These are phyloP conservation scores for Pseudorasbora parva DNA, from an alignment of 2,113 vertebrate species.

Conservation along the genomic window DNA sequence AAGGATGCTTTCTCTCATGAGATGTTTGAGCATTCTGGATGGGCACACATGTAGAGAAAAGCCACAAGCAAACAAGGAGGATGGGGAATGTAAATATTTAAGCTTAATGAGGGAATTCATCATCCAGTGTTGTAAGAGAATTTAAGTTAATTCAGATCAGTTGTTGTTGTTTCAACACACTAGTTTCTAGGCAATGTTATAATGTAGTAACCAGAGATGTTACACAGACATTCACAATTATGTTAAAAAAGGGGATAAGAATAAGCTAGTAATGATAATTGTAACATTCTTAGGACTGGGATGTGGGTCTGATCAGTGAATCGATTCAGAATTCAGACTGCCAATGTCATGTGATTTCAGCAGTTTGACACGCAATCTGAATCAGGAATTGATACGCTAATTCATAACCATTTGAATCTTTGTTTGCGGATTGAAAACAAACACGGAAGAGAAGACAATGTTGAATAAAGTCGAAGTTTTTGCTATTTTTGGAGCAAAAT, in stretches of 20 bases:
- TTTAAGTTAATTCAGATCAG: not conserved
- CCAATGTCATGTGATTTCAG: too few relatives aligned
- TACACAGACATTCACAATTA: not conserved
- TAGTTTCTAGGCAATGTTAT: not conserved
- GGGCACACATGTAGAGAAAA: conserved; percentile 49
- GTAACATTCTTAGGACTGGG: not conserved
- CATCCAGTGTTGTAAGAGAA: not conserved
- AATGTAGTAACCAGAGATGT: not conserved
- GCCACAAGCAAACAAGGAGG: not conserved
- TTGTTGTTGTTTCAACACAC: conserved; percentile 21
- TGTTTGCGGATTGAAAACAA: too few relatives aligned
- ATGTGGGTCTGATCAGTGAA: too few relatives aligned
- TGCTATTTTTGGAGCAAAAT: too few relatives aligned
- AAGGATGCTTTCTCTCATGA: conserved; percentile 66
- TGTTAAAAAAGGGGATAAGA: not conserved
- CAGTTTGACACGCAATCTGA: too few relatives aligned
- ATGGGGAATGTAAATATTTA: conserved; percentile 12
- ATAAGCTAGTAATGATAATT: conserved; percentile 9
- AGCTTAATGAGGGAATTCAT: not conserved
- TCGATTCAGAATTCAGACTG: too few relatives aligned
- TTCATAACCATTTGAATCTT: too few relatives aligned
- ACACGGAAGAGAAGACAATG: too few relatives aligned
- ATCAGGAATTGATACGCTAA: too few relatives aligned
- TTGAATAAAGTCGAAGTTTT: too few relatives aligned
- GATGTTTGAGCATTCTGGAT: conserved; percentile 42